phyloP scores from a whole-genome alignment of 2,888 invertebrate genomes.

The Ichneumon xanthorius region DNA sequence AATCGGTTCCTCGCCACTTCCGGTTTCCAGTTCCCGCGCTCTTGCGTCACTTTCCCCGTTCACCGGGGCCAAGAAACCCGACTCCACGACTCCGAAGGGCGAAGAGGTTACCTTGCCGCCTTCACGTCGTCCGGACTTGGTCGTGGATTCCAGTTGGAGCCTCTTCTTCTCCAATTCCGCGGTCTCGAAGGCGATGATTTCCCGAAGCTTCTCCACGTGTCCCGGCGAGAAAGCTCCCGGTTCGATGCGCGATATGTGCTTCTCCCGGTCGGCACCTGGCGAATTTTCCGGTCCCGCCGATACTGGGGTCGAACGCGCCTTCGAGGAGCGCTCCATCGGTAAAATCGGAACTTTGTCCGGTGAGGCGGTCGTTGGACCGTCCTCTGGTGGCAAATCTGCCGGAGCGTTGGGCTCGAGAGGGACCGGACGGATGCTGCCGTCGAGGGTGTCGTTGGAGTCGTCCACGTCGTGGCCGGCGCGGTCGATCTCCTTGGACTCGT shows the following conservation, averaged over 20 bases:
- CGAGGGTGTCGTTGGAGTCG: constrained; percentile 46
- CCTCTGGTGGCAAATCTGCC: not conserved
- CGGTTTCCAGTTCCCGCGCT: constrained; percentile 54
- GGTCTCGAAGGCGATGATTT: constrained; percentile 53
- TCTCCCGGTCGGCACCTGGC: constrained; percentile 13
- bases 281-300: not conserved
- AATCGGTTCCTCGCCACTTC: constrained; percentile 72
- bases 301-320: constrained; percentile 8
- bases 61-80: not conserved
- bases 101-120: constrained; percentile 20
- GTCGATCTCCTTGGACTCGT: constrained; percentile 71
- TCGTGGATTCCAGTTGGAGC: constrained; percentile 60
- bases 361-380: not conserved
- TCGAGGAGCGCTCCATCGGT: constrained; percentile 49
- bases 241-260: constrained; percentile 40
- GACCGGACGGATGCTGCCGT: constrained; percentile 45
- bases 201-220: constrained; percentile 55
- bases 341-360: not conserved
- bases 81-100: not conserved
- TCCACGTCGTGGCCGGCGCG: constrained; percentile 38
- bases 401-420: constrained; percentile 24
- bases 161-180: constrained; percentile 48
- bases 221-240: constrained; percentile 38
- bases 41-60: constrained; percentile 62
- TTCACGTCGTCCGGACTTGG: constrained; percentile 56